phyloP scores from a whole-genome alignment of 2,113 vertebrate genomes.

The Actinemys pallida region DNA sequence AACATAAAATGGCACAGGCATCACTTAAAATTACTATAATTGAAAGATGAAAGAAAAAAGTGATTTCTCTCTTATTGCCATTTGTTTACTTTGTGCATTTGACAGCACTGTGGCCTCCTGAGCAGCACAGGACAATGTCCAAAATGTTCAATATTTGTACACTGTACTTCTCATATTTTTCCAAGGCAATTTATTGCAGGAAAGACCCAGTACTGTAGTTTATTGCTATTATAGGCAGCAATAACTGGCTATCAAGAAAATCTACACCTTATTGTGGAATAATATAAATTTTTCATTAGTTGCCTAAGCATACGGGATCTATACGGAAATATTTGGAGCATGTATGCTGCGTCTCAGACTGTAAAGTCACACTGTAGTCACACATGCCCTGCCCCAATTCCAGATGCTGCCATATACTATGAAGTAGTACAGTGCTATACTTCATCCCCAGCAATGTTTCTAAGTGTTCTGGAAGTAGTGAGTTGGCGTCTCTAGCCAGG shows the following conservation, averaged over 20 bases:
- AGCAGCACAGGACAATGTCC: background rate
- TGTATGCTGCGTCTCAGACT: background rate
- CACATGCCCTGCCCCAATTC: background rate
- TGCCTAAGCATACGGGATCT: background rate
- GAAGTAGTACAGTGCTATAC: background rate
- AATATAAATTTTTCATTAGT: constrained; percentile 46
- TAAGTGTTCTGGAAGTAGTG: background rate
- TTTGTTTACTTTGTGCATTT: background rate
- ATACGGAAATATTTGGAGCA: constrained; percentile 1
- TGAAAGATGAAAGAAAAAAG: background rate
- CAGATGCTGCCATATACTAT: background rate
- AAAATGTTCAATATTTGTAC: background rate
- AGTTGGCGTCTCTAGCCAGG: background rate
- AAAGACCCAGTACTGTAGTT: background rate
- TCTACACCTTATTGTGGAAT: constrained; percentile 34
- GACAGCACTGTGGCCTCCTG: background rate
- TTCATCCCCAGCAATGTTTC: background rate
- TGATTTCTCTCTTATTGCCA: background rate
- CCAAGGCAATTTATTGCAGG: background rate
- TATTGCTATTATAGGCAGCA: background rate
- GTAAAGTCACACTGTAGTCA: background rate
- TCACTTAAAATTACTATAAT: background rate
- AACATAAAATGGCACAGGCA: background rate
- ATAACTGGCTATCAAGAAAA: constrained; percentile 45
- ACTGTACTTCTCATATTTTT: background rate